These are phyloP conservation scores for Ondatra zibethicus DNA, from an alignment of 2,113 vertebrate genomes.

Conservation along the genomic window DNA sequence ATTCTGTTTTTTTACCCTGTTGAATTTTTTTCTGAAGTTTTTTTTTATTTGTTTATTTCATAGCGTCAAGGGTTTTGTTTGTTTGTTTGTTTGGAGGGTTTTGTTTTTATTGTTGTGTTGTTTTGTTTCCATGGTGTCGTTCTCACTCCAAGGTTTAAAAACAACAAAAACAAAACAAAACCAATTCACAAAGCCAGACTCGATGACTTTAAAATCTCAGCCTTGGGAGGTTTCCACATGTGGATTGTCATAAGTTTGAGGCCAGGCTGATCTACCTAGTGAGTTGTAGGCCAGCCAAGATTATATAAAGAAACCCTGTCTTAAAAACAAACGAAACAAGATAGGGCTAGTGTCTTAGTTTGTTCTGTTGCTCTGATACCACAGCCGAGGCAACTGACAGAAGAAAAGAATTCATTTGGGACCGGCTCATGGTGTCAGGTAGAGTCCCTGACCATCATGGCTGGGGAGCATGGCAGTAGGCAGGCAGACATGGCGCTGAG, in stretches of 20 bases:
- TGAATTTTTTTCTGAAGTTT: constrained; percentile 30
- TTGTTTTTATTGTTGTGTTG: too few relatives aligned
- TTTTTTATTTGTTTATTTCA: constrained; percentile 51
- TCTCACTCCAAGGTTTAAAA: background rate
- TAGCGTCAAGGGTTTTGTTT: background rate
- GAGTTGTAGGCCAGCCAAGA: background rate
- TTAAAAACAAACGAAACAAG: background rate
- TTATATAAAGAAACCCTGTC: background rate
- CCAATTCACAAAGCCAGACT: background rate
- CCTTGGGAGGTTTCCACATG: background rate
- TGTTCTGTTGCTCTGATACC: background rate
- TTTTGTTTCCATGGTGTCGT: background rate
- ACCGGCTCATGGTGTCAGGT: background rate
- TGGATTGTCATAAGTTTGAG: background rate
- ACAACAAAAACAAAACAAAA: background rate
- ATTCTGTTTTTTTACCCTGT: background rate
- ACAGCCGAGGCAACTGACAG: background rate
- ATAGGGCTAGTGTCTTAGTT: background rate
- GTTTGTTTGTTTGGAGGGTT: background rate
- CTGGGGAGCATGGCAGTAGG: background rate
- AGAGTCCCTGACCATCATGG: background rate
- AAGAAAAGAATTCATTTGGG: background rate
- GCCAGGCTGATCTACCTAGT: background rate
- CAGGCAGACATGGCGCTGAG: background rate
- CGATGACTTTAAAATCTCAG: background rate